Evolutionary conservation across 2,888 invertebrate species (phyloP).

Genomic region (Atherix ibis): DNA sequence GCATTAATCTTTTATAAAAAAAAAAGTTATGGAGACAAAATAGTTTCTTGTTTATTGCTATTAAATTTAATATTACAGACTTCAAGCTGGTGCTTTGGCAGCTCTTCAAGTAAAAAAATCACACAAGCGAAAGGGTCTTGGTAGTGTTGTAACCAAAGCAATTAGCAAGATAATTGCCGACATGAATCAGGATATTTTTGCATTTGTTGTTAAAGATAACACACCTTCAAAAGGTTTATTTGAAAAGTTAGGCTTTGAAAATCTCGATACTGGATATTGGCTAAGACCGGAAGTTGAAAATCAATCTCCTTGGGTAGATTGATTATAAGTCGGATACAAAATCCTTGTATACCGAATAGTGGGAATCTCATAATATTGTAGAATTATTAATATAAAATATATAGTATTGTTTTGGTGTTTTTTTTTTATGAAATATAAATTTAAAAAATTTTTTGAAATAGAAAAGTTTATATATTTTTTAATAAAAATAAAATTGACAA

Average conservation of each 20-base stretch:
- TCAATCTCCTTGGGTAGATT: no score
- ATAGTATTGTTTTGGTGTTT: no score
- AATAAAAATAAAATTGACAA: no score
- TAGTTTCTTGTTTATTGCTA: not conserved
- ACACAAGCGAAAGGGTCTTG: constrained; percentile 19
- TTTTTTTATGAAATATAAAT: no score
- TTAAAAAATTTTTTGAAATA: no score
- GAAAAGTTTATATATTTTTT: no score
- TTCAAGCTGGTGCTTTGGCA: constrained; percentile 21
- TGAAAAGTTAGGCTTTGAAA: constrained; percentile 19
- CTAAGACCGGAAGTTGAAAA: no score
- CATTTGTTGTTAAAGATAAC: constrained; percentile 18
- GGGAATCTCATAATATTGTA: no score
- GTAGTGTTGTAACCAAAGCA: constrained; percentile 16
- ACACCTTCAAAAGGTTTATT: constrained; percentile 17
- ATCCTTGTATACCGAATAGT: constrained; percentile 14
- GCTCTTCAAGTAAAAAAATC: constrained; percentile 20
- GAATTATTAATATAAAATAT: no score
- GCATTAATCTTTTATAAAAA: not conserved
- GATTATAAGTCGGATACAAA: no score
- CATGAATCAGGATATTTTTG: constrained; percentile 19
- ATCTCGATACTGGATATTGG: constrained; percentile 17
- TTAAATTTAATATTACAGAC: constrained; percentile 10
- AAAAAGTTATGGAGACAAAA: no score
- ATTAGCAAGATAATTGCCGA: constrained; percentile 17